Evolutionary conservation across 1,140 invertebrate species (phyloP).

Genomic region (Drosophila leontia): DNA sequence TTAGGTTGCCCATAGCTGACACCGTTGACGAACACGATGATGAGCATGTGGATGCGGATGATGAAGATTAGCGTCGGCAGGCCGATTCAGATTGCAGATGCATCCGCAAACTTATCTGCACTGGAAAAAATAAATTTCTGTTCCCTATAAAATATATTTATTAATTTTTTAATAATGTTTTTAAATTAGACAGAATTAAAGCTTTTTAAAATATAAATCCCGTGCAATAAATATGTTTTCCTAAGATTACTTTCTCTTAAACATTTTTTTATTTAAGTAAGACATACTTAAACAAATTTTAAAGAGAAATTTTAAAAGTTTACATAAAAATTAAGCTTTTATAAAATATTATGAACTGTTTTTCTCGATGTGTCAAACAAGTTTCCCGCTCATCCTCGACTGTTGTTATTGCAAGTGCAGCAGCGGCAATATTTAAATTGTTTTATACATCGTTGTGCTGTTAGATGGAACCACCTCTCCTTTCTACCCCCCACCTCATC

Average conservation of each 20-base stretch:
- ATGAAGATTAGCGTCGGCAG: slow-evolving; percentile 77
- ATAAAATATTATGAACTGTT: neutral
- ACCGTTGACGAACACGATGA: slow-evolving; percentile 79
- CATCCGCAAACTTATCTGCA: slow-evolving; percentile 59
- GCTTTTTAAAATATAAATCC: no score
- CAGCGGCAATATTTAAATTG: slow-evolving; percentile 82
- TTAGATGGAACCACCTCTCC: slow-evolving; percentile 38
- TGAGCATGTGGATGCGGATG: slow-evolving; percentile 58
- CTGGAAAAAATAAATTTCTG: neutral
- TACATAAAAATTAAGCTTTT: no score
- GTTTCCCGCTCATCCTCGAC: slow-evolving; percentile 41
- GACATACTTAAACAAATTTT: no score
- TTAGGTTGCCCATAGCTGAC: slow-evolving; percentile 76
- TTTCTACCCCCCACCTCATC: neutral
- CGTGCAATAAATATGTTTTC: no score
- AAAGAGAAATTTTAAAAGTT: no score
- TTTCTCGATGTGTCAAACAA: slow-evolving; percentile 42
- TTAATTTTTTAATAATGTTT: neutral
- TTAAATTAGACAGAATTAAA: no score
- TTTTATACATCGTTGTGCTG: slow-evolving; percentile 80
- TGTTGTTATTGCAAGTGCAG: slow-evolving; percentile 78
- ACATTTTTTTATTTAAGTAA: no score
- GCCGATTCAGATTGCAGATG: slow-evolving; percentile 80
- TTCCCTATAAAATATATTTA: neutral
- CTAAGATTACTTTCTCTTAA: no score